Evolutionary conservation across 2,888 invertebrate species (phyloP).

Genomic region (Pteria penguin): DNA sequence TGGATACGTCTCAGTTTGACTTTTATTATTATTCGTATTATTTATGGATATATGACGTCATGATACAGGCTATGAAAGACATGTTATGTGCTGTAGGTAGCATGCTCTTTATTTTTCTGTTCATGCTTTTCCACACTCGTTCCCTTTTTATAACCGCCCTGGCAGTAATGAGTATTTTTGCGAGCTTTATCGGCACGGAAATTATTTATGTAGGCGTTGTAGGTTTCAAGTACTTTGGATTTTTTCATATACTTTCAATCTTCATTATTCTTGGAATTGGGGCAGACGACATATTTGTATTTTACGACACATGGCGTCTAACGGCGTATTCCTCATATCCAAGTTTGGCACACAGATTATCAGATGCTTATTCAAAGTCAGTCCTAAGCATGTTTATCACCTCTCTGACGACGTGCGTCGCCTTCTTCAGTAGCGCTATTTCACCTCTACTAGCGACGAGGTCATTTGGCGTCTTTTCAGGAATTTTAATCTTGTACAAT

Average conservation of each 20-base stretch:
- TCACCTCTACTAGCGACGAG: slow-evolving; percentile 68
- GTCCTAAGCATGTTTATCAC: slow-evolving; percentile 65
- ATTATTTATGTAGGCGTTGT: slow-evolving; percentile 62
- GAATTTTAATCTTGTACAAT: slow-evolving; percentile 63
- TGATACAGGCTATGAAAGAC: slow-evolving; percentile 54
- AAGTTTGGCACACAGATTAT: slow-evolving; percentile 58
- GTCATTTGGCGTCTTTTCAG: slow-evolving; percentile 72
- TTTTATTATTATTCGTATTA: slow-evolving; percentile 57
- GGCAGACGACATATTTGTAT: slow-evolving; percentile 68
- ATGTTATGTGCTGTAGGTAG: slow-evolving; percentile 59
- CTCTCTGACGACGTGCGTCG: slow-evolving; percentile 64
- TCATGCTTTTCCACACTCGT: slow-evolving; percentile 63
- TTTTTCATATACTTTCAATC: slow-evolving; percentile 65
- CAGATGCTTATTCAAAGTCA: slow-evolving; percentile 62
- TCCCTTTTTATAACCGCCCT: slow-evolving; percentile 63
- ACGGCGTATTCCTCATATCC: slow-evolving; percentile 50
- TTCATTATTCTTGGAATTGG: slow-evolving; percentile 69
- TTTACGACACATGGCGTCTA: slow-evolving; percentile 65
- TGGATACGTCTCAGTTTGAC: slow-evolving; percentile 39
- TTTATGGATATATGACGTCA: slow-evolving; percentile 57
- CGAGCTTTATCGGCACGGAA: slow-evolving; percentile 65
- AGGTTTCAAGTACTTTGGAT: slow-evolving; percentile 63
- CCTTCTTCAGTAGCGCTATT: slow-evolving; percentile 66
- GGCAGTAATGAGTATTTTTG: slow-evolving; percentile 61
- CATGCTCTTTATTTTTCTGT: slow-evolving; percentile 59